Evolutionary conservation across 2,888 invertebrate species (phyloP), one percentile per base, ranked within the genome.

Genomic region (Petrophora chlorosata): DNA sequence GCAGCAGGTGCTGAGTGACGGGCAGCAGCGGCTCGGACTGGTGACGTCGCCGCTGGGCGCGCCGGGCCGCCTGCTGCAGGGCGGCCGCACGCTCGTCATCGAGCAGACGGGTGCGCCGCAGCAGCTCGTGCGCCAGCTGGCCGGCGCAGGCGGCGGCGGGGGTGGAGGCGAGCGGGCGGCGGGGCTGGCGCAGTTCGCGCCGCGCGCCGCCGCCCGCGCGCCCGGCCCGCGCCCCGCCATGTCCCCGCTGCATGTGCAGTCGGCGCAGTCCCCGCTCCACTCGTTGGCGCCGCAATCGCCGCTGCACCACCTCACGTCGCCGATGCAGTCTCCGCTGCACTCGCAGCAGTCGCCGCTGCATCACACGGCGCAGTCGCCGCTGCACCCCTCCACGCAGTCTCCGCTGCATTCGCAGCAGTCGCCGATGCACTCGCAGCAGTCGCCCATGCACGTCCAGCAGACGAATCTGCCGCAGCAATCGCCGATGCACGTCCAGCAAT

Each of bases 331-430:
- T 2, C 80, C 82, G 3, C 55, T 76, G 23, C 82, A 81, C 47
- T 69, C 78, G 5, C 76, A 76, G 4, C 82, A 82, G 25, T 82
- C 82, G 2, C 82, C 82, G 10, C 59, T 81, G 7, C 82, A 82
- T 47, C 79, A 70, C 45, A 47, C 78, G 85, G 84, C 54, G 8
- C 86, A 85, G 44, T 85, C 86, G 0, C 85, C 85, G 7, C 53
- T 81, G 30, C 85, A 87, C 55, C 70, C 76, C n/a, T 73, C 82
- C 25, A 81, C 82, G 4, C 87, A 87, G 42, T 86, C 86, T 1
- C 85, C 86, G 14, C 67, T 77, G n/a, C 86, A 87, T 47, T 66
- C 83, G 14, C 85, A 85, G 41, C 85, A 86, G 56, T 82, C 82
- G 2, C 85, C 85, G 14, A 69, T 82, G 56, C 86, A 86, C 48